These are phyloP conservation scores for Paracanthobrama guichenoti DNA, from an alignment of 2,113 vertebrate genomes.

Conservation along the genomic window DNA sequence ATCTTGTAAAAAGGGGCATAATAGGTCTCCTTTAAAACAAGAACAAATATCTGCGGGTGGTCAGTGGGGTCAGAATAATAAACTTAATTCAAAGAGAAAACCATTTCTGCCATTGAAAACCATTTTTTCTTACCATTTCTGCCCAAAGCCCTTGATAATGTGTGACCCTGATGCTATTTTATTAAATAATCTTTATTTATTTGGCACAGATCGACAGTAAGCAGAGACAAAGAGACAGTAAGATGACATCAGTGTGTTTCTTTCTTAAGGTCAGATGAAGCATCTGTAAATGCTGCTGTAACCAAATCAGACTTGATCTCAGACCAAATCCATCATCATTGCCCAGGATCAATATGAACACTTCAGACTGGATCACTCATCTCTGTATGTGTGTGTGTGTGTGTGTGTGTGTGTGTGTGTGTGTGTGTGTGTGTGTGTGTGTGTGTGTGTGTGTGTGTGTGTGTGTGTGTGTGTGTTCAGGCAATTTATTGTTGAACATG, in stretches of 20 bases:
- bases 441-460: neutral
- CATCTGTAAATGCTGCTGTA: neutral
- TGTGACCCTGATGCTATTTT: neutral
- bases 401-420: constrained; percentile 22
- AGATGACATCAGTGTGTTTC: neutral
- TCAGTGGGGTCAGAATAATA: no score
- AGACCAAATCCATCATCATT: constrained; percentile 39
- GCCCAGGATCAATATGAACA: constrained; percentile 31
- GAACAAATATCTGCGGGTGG: no score
- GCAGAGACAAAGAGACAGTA: neutral
- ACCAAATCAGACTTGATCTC: constrained; percentile 43
- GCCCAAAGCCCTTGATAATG: neutral
- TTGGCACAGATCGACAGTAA: neutral
- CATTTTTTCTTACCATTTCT: neutral
- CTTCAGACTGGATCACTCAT: constrained; percentile 4
- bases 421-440: neutral
- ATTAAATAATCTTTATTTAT: neutral
- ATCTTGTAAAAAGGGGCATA: no score
- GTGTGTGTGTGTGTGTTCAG: neutral
- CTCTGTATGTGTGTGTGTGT: constrained; percentile 13
- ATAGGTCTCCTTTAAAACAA: no score
- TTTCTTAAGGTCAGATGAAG: constrained; percentile 30
- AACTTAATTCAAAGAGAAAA: neutral
- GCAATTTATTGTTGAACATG: neutral
- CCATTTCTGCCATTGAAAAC: no score